These are phyloP conservation scores for Lasius fuliginosus DNA, from an alignment of 2,888 invertebrate genomes.

Conservation along the genomic window DNA sequence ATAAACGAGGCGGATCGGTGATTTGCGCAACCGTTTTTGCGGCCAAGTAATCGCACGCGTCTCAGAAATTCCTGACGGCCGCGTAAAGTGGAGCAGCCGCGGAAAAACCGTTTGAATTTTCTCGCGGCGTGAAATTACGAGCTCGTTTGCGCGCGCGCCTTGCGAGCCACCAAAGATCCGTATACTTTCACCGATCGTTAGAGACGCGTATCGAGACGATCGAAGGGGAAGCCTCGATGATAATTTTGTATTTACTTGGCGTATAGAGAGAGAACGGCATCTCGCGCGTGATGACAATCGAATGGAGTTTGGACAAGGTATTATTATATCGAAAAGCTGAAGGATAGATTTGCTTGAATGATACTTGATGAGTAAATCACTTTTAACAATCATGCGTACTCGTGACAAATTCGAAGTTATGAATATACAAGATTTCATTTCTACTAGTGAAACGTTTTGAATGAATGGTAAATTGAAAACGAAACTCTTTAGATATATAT, in stretches of 20 bases:
- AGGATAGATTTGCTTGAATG: neutral
- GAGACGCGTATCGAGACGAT: conserved; percentile 16
- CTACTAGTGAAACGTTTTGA: neutral
- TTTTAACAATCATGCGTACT: neutral
- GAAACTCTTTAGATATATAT: neutral
- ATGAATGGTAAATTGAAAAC: neutral
- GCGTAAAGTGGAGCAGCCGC: conserved; percentile 55
- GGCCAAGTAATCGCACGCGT: conserved; percentile 30
- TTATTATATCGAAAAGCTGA: neutral
- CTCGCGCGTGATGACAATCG: neutral
- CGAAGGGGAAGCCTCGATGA: neutral
- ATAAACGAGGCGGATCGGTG: conserved; percentile 48
- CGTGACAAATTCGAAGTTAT: conserved; percentile 1
- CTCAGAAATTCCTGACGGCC: conserved; percentile 42
- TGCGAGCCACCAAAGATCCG: conserved; percentile 23
- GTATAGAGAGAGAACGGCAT: neutral
- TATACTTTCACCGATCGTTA: conserved; percentile 72
- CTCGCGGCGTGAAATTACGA: conserved; percentile 58
- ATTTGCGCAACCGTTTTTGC: conserved; percentile 51
- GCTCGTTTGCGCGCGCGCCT: conserved; percentile 2
- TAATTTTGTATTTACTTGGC: conserved; percentile 15
- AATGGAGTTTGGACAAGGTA: neutral
- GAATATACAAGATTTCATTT: neutral
- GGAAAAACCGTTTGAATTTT: conserved; percentile 62
- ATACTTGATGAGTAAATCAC: neutral